Percentiles rank a stretch among this genome's conserved stretches.
These are phyloP conservation scores for Paramormyrops hopkinsi DNA, from an alignment of 2,797 vertebrate species.

Conservation along the genomic window DNA sequence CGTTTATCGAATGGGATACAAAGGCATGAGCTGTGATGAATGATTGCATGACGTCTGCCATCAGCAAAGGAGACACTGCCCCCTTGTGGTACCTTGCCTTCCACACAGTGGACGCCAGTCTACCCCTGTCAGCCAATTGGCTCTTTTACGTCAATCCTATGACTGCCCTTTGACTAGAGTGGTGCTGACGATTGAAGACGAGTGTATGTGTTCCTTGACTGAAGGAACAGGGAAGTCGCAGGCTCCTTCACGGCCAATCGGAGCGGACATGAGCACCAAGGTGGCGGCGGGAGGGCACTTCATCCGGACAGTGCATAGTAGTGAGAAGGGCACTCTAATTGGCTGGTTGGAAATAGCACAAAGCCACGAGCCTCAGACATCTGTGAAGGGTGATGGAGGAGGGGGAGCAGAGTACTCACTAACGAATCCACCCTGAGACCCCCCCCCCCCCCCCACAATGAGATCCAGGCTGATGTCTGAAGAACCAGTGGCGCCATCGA, in stretches of 20 bases:
- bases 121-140: constrained; percentile 17
- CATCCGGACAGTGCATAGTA: constrained; percentile 36
- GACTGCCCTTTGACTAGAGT: not conserved
- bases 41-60: not conserved
- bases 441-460: not conserved
- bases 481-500: constrained; percentile 37
- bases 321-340: constrained; percentile 46
- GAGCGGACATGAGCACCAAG: constrained; percentile 30
- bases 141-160: not conserved
- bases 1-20: not conserved
- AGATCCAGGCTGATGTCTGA: constrained; percentile 33
- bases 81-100: not conserved
- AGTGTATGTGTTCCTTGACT: not conserved
- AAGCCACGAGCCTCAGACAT: constrained; percentile 24
- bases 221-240: constrained; percentile 8
- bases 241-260: constrained; percentile 23
- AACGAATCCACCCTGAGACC: constrained; percentile 53
- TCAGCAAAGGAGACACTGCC: not conserved
- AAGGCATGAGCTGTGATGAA: not conserved
- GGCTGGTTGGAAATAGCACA: constrained; percentile 44
- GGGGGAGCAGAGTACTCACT: constrained; percentile 37
- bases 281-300: constrained; percentile 26
- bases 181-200: constrained; percentile 10
- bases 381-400: constrained; percentile 20
- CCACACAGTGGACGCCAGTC: not conserved